Evolutionary conservation across 1,140 invertebrate genomes (phyloP).

Genomic region (Diplogasteroides magnus): DNA sequence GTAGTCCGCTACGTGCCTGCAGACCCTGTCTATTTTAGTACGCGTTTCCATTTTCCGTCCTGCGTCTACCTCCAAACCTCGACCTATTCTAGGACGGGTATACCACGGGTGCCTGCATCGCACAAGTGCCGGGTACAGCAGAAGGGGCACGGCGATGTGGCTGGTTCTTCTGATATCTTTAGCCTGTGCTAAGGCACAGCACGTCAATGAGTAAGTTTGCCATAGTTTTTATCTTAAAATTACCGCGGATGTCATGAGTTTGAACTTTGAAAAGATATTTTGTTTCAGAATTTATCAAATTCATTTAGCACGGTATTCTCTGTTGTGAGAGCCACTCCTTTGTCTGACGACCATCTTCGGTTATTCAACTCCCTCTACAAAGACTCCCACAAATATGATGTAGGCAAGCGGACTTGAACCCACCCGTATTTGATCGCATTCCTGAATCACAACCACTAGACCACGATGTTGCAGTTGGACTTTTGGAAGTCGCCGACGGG

Average conservation of each 20-base stretch:
- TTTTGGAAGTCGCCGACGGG: slow-evolving; percentile 61
- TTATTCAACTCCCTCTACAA: not conserved
- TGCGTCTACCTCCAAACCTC: too few relatives aligned
- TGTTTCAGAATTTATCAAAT: not conserved
- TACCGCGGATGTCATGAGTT: not conserved
- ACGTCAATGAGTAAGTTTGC: not conserved
- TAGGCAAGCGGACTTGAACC: not conserved
- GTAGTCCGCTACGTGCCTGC: too few relatives aligned
- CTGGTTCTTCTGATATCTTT: not conserved
- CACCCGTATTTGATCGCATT: not conserved
- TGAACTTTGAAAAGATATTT: not conserved
- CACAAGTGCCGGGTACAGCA: not conserved
- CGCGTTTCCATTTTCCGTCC: too few relatives aligned
- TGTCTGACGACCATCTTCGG: not conserved
- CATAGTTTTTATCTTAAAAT: not conserved
- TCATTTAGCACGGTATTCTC: not conserved
- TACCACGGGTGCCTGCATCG: too few relatives aligned
- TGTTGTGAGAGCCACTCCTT: not conserved
- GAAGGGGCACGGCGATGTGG: not conserved
- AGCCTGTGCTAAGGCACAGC: too few relatives aligned
- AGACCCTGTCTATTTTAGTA: too few relatives aligned
- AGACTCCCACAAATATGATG: not conserved
- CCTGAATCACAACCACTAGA: not conserved
- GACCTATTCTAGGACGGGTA: too few relatives aligned
- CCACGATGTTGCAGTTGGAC: slow-evolving; percentile 49